Conservation (phyloP, 2,888 invertebrate genomes). For the Zaprionus obscuricornis region DNA sequence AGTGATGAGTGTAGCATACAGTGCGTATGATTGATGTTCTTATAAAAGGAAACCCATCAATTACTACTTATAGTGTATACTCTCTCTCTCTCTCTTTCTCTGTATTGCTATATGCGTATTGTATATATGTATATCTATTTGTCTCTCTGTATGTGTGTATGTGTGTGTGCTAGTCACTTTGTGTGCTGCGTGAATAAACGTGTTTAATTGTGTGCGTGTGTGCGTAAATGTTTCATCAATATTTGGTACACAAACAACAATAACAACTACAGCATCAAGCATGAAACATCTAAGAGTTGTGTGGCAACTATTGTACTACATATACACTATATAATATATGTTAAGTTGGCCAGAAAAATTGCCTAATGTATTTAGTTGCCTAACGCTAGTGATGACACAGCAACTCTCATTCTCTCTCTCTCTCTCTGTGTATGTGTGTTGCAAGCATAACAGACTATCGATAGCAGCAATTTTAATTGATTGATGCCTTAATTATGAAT, state of each 20-base stretch:
- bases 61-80: constrained; percentile 62
- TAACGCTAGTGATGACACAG: constrained; percentile 33
- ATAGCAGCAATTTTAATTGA: too few species aligned
- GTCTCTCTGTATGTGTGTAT: constrained; percentile 26
- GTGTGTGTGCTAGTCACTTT: constrained; percentile 40
- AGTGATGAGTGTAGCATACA: too few species aligned
- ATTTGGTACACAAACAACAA: constrained; percentile 67
- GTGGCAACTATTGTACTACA: constrained; percentile 42
- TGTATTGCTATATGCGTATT: too few species aligned
- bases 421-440: too few species aligned
- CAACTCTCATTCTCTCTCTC: too few species aligned
- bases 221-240: constrained; percentile 76
- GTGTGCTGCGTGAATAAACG: constrained; percentile 64
- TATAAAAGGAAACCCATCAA: constrained; percentile 77
- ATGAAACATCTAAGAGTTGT: constrained; percentile 9
- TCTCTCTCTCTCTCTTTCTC: constrained; percentile 18
- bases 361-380: constrained; percentile 51
- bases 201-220: constrained; percentile 75
- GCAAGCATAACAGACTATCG: too few species aligned
- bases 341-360: constrained; percentile 53
- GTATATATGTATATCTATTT: constrained; percentile 16
- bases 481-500: too few species aligned
- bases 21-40: constrained; percentile 76
- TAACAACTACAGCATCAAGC: constrained; percentile 12
- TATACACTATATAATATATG: constrained; percentile 28